Conservation (phyloP, 1,140 invertebrate genomes). For the Microvelia longipes region DNA sequence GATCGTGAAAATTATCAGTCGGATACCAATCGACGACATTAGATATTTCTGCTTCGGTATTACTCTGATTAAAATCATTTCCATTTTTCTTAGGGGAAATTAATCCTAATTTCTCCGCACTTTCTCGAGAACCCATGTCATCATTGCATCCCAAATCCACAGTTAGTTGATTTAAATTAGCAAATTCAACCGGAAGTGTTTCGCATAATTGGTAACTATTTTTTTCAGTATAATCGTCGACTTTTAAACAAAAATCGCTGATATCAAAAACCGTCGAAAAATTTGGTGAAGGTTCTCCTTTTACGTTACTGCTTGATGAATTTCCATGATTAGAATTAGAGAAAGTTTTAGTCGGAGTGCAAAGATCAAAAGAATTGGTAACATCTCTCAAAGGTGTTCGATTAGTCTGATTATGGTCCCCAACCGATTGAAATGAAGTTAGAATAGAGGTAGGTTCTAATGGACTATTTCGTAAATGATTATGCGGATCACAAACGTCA, state of each 20-base stretch:
- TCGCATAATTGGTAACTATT: not conserved
- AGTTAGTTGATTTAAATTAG: not conserved
- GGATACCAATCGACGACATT: not conserved
- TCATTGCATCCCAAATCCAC: not conserved
- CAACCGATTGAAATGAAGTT: no score
- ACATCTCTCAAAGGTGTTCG: not conserved
- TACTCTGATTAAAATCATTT: no score
- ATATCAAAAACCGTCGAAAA: not conserved
- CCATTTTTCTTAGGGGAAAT: not conserved
- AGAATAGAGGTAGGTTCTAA: not conserved
- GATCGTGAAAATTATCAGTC: not conserved
- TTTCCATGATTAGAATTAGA: not conserved
- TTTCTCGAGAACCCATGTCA: not conserved
- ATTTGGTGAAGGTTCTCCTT: not conserved
- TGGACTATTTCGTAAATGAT: not conserved
- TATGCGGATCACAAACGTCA: not conserved
- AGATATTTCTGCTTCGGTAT: not conserved
- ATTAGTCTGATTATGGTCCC: not conserved
- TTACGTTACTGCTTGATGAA: not conserved
- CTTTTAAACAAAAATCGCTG: not conserved
- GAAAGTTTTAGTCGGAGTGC: not conserved
- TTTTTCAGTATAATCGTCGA: not conserved
- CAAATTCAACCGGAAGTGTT: not conserved
- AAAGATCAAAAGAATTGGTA: not conserved
- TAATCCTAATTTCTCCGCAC: not conserved